Percentiles rank a stretch among this genome's conserved stretches.
Evolutionary conservation across 2,888 invertebrate genomes (phyloP).

Genomic region (Ochropacha duplaris): DNA sequence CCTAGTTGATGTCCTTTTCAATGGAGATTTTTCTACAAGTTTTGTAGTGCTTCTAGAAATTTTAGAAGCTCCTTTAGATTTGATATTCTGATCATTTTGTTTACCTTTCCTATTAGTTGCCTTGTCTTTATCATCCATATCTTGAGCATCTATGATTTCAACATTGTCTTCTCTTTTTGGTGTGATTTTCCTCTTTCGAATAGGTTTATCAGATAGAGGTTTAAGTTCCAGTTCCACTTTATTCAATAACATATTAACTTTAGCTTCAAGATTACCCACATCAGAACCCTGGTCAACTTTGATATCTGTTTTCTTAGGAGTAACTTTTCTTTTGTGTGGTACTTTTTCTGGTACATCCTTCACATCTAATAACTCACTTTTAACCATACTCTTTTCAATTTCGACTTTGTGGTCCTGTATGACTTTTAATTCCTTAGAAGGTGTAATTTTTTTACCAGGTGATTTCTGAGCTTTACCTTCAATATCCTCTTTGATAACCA

Average conservation of each 20-base stretch:
- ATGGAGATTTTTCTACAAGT: slow-evolving; percentile 17
- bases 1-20: slow-evolving; percentile 38
- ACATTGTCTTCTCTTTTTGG: slow-evolving; percentile 19
- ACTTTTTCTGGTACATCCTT: slow-evolving; percentile 5
- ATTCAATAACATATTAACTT: neutral
- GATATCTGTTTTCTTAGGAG: slow-evolving; percentile 12
- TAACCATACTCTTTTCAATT: slow-evolving; percentile 8
- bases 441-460: slow-evolving; percentile 18
- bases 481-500: slow-evolving; percentile 22
- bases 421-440: slow-evolving; percentile 32
- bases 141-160: slow-evolving; percentile 9
- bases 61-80: slow-evolving; percentile 11
- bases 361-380: neutral
- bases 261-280: neutral
- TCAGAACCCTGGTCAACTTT: neutral
- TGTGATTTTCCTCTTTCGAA: slow-evolving; percentile 25
- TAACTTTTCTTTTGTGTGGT: slow-evolving; percentile 17
- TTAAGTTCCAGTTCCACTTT: neutral
- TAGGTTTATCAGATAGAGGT: slow-evolving; percentile 16
- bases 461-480: neutral
- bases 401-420: slow-evolving; percentile 29
- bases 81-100: slow-evolving; percentile 6
- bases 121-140: slow-evolving; percentile 18
- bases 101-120: slow-evolving; percentile 17
- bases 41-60: slow-evolving; percentile 15